Evolutionary conservation across 2,797 vertebrate species (phyloP).

Genomic region (Acanthornis magna): DNA sequence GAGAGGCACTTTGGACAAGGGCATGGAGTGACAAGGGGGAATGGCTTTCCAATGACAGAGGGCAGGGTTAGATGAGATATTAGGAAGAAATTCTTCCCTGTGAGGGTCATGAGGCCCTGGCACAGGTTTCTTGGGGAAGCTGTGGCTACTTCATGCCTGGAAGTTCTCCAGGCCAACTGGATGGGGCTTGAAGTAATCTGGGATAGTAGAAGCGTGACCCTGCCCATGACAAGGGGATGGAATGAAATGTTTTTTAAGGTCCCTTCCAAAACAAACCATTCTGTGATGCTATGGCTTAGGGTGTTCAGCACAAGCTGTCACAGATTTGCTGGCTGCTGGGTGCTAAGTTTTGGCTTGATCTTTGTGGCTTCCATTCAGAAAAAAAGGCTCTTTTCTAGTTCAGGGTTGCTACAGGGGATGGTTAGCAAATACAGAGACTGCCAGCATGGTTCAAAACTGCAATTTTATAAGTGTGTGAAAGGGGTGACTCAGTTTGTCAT

Average conservation of each 20-base stretch:
- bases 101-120: background rate
- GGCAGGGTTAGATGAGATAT: background rate
- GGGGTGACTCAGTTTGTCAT: background rate
- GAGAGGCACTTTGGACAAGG: background rate
- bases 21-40: background rate
- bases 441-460: background rate
- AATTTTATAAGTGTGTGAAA: background rate
- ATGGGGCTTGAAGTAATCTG: background rate
- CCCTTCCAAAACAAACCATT: background rate
- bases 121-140: background rate
- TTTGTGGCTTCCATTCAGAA: background rate
- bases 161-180: background rate
- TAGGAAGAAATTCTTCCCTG: background rate
- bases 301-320: background rate
- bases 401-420: background rate
- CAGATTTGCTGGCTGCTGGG: background rate
- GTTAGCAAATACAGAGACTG: background rate
- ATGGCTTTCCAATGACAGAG: background rate
- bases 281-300: background rate
- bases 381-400: background rate
- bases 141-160: background rate
- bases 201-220: background rate
- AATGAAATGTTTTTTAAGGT: background rate
- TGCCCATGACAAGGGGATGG: rapidly evolving
- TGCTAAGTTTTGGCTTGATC: background rate